A percentile compares a stretch with the other conserved stretches of the same genome.
Conservation (phyloP, 2,888 invertebrate species). For the Polymixis lichenea region DNA sequence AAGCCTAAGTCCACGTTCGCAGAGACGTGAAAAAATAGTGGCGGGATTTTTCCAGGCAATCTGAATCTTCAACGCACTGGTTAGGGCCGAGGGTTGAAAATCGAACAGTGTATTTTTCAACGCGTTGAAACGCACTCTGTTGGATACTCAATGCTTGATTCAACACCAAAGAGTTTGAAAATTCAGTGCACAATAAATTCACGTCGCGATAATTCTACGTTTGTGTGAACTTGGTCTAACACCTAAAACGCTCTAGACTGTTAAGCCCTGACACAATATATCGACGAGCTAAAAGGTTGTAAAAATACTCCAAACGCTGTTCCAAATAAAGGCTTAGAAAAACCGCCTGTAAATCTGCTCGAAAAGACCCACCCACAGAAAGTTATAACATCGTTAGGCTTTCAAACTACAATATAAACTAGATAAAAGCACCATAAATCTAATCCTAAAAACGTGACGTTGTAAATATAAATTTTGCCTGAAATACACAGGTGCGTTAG, state of each 20-base stretch:
- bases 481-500: conserved; percentile 41
- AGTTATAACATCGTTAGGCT: conserved; percentile 49
- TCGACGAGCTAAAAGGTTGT: conserved; percentile 31
- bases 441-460: conserved; percentile 23
- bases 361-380: conserved; percentile 26
- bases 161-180: too few relatives aligned
- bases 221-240: background rate
- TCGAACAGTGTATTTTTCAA: too few relatives aligned
- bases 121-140: too few relatives aligned
- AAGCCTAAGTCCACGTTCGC: background rate
- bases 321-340: conserved; percentile 19
- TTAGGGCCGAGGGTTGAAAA: too few relatives aligned
- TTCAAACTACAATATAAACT: conserved; percentile 54
- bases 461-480: conserved; percentile 37
- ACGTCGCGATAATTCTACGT: too few relatives aligned
- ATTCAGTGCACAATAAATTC: too few relatives aligned
- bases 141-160: too few relatives aligned
- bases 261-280: conserved; percentile 7
- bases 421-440: conserved; percentile 52
- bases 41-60: too few relatives aligned
- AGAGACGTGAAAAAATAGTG: too few relatives aligned
- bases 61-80: too few relatives aligned
- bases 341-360: conserved; percentile 28
- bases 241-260: background rate
- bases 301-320: conserved; percentile 38